Conservation (phyloP, 1,140 invertebrate species). For the Sycophaga agraensis region DNA sequence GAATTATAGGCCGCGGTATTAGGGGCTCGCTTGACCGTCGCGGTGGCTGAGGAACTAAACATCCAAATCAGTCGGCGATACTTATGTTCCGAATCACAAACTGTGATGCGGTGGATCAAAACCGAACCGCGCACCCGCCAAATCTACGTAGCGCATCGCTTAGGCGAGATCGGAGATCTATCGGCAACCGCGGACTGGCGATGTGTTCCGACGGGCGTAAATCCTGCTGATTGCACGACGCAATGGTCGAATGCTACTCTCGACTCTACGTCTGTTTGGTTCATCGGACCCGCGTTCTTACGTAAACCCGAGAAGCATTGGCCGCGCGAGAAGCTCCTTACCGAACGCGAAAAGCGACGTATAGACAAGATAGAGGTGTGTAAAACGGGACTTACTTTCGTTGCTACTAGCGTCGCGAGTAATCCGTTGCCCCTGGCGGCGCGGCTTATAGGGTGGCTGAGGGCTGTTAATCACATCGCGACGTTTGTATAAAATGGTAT, state of each 20-base stretch:
- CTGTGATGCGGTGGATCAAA: conserved; percentile 33
- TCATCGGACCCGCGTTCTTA: not conserved
- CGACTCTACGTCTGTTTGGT: not conserved
- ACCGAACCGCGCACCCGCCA: not conserved
- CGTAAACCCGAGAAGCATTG: not conserved
- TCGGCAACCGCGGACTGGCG: conserved; percentile 42
- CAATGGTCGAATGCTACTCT: not conserved
- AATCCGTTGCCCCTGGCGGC: too few species aligned
- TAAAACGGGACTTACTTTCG: too few species aligned
- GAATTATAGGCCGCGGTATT: not conserved
- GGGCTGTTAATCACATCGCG: too few species aligned
- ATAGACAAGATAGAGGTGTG: too few species aligned
- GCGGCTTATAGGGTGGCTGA: too few species aligned
- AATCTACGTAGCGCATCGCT: not conserved
- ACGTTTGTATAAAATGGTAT: too few species aligned
- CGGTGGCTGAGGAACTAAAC: not conserved
- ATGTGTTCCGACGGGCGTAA: conserved; percentile 46
- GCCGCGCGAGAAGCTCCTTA: not conserved
- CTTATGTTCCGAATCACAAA: conserved; percentile 16
- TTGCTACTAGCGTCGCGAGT: too few species aligned
- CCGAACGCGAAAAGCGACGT: not conserved
- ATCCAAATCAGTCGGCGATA: not conserved
- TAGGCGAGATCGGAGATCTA: conserved; percentile 4
- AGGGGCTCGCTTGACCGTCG: not conserved
- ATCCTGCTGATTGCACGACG: conserved; percentile 49